Percentiles rank a stretch among this genome's conserved stretches.
phyloP scores from a whole-genome alignment of 2,113 vertebrate genomes.

The Lophochroa leadbeateri region DNA sequence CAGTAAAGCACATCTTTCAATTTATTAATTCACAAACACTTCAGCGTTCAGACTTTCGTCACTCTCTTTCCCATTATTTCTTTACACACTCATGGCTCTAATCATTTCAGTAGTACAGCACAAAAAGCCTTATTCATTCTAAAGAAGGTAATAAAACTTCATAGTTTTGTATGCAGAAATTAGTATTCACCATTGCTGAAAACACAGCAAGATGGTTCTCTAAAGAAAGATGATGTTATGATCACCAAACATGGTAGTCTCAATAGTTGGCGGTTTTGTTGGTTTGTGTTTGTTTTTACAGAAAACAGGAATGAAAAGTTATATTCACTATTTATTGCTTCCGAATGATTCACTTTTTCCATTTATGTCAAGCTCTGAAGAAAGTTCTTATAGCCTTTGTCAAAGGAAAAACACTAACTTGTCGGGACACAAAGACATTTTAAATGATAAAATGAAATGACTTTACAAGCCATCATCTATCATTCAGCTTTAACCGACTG shows the following conservation, averaged over 20 bases:
- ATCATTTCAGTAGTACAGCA: not conserved
- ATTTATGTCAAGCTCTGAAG: not conserved
- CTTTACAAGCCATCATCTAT: not conserved
- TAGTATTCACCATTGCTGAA: not conserved
- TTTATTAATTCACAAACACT: not conserved
- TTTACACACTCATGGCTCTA: conserved; percentile 8
- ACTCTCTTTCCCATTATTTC: not conserved
- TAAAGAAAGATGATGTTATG: not conserved
- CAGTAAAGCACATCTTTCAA: not conserved
- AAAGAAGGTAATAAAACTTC: not conserved
- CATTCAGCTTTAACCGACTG: not conserved
- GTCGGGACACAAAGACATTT: not conserved
- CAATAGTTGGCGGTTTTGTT: not conserved
- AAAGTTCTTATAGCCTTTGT: not conserved
- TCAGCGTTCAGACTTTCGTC: not conserved
- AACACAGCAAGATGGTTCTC: not conserved
- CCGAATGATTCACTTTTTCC: not conserved
- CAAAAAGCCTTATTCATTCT: not conserved
- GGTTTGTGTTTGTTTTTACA: not conserved
- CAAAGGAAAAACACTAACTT: not conserved
- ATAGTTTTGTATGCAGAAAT: not conserved
- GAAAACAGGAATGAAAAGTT: not conserved
- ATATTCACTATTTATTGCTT: not conserved
- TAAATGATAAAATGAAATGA: conserved; percentile 8
- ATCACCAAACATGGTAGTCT: not conserved